Base-by-base conservation (phyloP, 1,140 invertebrate genomes). In the Trigoniulus corallinus region DNA sequence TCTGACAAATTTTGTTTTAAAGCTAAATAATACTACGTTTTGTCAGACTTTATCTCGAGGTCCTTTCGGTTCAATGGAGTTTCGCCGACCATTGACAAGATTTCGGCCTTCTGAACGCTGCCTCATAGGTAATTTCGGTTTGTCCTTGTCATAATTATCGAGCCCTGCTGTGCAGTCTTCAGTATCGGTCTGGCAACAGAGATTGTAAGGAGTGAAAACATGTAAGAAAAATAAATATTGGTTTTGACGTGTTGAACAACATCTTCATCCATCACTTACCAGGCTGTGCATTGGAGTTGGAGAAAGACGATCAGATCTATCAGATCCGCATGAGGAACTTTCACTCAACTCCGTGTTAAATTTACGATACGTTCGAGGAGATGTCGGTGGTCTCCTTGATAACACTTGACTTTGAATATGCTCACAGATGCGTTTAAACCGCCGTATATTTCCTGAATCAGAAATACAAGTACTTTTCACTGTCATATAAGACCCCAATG, bases 341-440 rank as follows among this genome's bases (percentile, higher is more conserved):
- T 87, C 84, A 60, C 78, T 77, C 59, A 84, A 67, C 62, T 84
- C 74, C 27, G 77, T 66, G 42, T 62, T 48, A 66, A 72, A 61
- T 51, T 76, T 74, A 12, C 74, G 72, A 23, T 59, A 56, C 7
- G 81, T 79, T 47, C 80, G 62, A 2, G 83, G 84, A 57, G 82
- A 84, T 12, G 79, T 76, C 13, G 62, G 60, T 3, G 77, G 75
- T 4, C 79, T 71, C 49, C 81, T 73, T 56, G 74, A 70, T 55
- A 84, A 86, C 40, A 92, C 83, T 59, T 89, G 84, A 2, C 82
- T 79, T 65, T 96, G 91, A 53, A 96, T 88, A 64, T 94, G 88
- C 67, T 97, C 93, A 70, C 91, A 96, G 48, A 97, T 88, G 58
- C 92, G 75, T 53, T 91, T 77, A 67, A 96, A 97, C 55, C 93